phyloP scores from a whole-genome alignment of 2,888 invertebrate species.

The Leucophenga montana region DNA sequence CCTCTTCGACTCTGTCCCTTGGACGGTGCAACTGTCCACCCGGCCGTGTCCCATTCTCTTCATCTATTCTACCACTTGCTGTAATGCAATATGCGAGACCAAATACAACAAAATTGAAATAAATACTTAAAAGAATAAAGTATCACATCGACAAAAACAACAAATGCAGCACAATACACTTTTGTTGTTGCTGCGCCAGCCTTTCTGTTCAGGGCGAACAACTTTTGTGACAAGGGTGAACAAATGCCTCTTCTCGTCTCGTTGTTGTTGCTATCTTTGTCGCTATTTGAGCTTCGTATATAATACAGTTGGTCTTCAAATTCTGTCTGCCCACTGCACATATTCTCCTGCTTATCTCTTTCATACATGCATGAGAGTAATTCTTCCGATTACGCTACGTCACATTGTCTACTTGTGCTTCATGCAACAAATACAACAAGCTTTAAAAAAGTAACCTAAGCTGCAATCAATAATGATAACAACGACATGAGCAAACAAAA shows the following conservation, averaged over 20 bases:
- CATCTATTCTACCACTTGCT: neutral
- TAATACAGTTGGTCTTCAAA: no score
- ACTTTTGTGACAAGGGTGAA: constrained; percentile 16
- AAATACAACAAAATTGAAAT: neutral
- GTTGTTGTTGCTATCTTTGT: neutral
- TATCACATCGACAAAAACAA: neutral
- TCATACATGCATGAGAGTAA: neutral
- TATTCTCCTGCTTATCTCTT: neutral
- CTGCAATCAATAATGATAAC: constrained; percentile 16
- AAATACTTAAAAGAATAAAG: neutral
- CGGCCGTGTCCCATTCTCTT: no score
- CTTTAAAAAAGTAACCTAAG: neutral
- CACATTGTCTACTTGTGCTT: no score
- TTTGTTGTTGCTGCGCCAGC: constrained; percentile 4
- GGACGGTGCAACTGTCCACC: neutral
- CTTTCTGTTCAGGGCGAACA: constrained; percentile 15
- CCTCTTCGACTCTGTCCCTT: neutral
- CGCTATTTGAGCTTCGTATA: neutral
- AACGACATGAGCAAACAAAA: neutral
- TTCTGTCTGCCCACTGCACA: neutral
- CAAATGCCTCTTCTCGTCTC: neutral
- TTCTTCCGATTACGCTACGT: no score
- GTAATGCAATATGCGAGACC: constrained; percentile 3
- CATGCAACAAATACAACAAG: no score
- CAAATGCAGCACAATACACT: neutral